Evolutionary conservation across 2,113 vertebrate genomes (phyloP).

Genomic region (Serinus canaria): DNA sequence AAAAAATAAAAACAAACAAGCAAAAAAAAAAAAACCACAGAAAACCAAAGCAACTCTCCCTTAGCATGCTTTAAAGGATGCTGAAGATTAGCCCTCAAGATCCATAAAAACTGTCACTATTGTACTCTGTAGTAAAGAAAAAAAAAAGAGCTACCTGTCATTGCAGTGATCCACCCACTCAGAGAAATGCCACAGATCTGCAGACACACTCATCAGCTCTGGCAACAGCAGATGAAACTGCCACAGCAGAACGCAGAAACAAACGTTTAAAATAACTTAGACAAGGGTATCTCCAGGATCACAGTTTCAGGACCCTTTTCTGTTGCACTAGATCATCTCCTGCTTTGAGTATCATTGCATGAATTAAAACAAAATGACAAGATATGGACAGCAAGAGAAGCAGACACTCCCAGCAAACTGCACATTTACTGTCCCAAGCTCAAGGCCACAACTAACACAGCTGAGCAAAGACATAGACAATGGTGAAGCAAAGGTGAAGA

Average conservation of each 20-base stretch:
- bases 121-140: neutral
- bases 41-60: neutral
- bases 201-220: neutral
- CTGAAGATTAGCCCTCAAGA: neutral
- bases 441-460: neutral
- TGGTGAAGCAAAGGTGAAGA: neutral
- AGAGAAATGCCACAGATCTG: neutral
- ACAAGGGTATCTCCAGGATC: neutral
- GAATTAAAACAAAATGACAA: neutral
- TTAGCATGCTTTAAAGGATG: neutral
- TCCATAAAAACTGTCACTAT: neutral
- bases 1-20: neutral
- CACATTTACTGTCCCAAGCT: neutral
- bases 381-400: neutral
- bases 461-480: neutral
- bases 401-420: neutral
- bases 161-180: neutral
- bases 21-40: neutral
- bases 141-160: conserved; percentile 6
- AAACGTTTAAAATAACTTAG: neutral
- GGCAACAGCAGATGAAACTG: neutral
- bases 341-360: neutral
- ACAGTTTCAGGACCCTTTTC: neutral
- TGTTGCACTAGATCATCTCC: neutral
- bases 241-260: neutral